A percentile compares a stretch with the other conserved stretches of the same genome.
Evolutionary conservation across 2,113 vertebrate genomes (phyloP).

Genomic region (Loxodonta africana): DNA sequence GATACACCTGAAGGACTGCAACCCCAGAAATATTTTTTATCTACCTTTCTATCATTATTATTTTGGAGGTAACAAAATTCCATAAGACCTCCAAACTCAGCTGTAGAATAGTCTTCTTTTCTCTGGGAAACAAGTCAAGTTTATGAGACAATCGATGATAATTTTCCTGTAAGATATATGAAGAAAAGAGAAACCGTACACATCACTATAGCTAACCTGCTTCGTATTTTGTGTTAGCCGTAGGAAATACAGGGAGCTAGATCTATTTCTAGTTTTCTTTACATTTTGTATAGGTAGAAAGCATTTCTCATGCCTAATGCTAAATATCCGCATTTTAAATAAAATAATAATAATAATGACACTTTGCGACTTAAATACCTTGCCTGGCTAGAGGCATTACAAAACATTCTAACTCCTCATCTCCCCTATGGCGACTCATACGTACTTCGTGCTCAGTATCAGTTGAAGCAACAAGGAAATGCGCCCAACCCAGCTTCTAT

Average conservation of each 20-base stretch:
- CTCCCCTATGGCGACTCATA: fast-evolving
- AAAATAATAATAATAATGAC: not conserved
- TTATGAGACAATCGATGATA: not conserved
- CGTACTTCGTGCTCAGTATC: fast-evolving
- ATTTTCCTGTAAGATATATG: not conserved
- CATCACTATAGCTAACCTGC: not conserved
- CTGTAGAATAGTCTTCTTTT: not conserved
- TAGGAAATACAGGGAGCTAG: not conserved
- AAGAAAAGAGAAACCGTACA: not conserved
- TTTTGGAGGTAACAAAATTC: not conserved
- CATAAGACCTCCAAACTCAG: not conserved
- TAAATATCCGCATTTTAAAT: not conserved
- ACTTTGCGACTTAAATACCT: not conserved
- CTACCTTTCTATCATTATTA: not conserved
- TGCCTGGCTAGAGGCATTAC: not conserved
- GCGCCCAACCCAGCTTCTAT: not conserved
- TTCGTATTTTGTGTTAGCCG: not conserved
- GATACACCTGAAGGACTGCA: constrained; percentile 39
- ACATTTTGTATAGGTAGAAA: not conserved
- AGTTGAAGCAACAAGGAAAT: not conserved
- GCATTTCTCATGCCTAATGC: not conserved
- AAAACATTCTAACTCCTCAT: not conserved
- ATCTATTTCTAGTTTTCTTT: not conserved
- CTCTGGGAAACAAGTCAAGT: not conserved
- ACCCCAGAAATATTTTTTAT: not conserved